Conservation (phyloP, 2,113 vertebrate species). For the Chaetodon auriga region DNA sequence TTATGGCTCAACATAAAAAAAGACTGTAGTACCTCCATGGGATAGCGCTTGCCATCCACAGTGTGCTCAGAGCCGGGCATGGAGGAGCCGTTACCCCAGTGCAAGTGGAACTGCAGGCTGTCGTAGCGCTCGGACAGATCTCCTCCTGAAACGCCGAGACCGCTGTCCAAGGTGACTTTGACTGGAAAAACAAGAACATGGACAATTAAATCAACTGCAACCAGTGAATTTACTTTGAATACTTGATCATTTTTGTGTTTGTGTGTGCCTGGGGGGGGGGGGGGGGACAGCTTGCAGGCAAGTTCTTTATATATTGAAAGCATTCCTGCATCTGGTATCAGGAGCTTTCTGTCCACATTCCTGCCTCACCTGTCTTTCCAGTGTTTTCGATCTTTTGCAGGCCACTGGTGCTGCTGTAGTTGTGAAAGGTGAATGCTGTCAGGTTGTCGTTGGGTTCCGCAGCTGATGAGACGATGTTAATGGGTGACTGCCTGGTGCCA, state of each 20-base stretch:
- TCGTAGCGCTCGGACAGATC: constrained; percentile 49
- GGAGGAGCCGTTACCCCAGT: constrained; percentile 75
- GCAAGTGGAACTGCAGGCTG: constrained; percentile 79
- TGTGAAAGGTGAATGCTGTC: constrained; percentile 58
- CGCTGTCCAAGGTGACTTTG: not conserved
- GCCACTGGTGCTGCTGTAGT: constrained; percentile 24
- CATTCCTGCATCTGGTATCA: no score
- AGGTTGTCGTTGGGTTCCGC: constrained; percentile 15
- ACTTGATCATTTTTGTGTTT: no score
- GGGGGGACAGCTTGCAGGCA: no score
- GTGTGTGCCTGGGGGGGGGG: no score
- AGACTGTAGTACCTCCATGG: constrained; percentile 79
- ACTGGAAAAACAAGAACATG: constrained; percentile 44
- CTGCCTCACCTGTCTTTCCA: constrained; percentile 70
- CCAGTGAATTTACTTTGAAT: not conserved
- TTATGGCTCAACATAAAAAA: not conserved
- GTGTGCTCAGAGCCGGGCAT: constrained; percentile 79
- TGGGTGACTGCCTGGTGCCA: constrained; percentile 80
- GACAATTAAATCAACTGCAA: not conserved
- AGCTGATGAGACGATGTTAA: constrained; percentile 68
- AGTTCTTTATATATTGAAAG: no score
- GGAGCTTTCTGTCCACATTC: not conserved
- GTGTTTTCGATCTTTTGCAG: constrained; percentile 65
- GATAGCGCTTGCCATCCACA: constrained; percentile 69
- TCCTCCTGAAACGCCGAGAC: constrained; percentile 56